Evolutionary conservation across 2,797 vertebrate species (phyloP).

Genomic region (Miichthys miiuy): DNA sequence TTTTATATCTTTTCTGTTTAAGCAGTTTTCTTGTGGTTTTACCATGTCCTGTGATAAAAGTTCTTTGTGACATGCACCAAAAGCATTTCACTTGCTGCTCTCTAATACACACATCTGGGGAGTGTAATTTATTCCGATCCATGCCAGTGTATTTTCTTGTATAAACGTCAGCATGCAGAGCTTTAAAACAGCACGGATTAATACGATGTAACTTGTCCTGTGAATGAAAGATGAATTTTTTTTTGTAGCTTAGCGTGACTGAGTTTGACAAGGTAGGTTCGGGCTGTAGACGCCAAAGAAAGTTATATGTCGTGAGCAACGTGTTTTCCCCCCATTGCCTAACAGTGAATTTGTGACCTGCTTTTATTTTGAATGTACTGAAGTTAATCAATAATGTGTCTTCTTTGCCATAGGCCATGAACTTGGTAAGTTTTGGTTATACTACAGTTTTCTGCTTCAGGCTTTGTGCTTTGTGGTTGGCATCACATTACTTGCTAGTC

Average conservation of each 20-base stretch:
- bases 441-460: constrained; percentile 80
- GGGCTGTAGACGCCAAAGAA: not conserved
- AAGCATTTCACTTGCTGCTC: constrained; percentile 28
- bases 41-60: constrained; percentile 37
- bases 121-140: not conserved
- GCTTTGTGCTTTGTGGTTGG: constrained; percentile 79
- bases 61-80: constrained; percentile 35
- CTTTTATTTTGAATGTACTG: constrained; percentile 59
- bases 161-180: not conserved
- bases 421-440: constrained; percentile 88
- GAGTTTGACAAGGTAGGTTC: not conserved
- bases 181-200: constrained; percentile 8
- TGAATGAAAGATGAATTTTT: not conserved
- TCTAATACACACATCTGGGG: constrained; percentile 23
- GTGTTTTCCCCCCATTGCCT: constrained; percentile 26
- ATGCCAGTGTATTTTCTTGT: not conserved
- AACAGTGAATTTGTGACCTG: constrained; percentile 53
- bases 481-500: constrained; percentile 72
- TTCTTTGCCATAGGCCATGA: constrained; percentile 88
- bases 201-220: not conserved
- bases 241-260: not conserved
- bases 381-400: constrained; percentile 81
- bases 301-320: constrained; percentile 7
- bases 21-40: constrained; percentile 56
- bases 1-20: constrained; percentile 43